A percentile compares a stretch with the other conserved stretches of the same genome.
Conservation (phyloP, 2,888 invertebrate species). For the Dorcus hopei region DNA sequence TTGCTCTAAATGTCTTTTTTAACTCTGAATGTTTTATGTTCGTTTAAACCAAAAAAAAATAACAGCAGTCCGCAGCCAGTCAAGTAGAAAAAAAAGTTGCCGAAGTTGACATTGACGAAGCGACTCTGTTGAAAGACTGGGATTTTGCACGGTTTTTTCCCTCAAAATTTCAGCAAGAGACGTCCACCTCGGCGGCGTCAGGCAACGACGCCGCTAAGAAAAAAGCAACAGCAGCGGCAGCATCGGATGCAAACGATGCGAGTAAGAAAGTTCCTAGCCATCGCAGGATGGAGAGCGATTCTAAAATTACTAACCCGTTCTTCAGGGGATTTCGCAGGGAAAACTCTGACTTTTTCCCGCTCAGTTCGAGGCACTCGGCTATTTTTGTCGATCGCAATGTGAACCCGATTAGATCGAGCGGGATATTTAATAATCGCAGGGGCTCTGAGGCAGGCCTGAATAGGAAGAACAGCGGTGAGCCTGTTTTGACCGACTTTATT, state of each 20-base stretch:
- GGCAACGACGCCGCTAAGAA: neutral
- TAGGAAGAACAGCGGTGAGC: constrained; percentile 62
- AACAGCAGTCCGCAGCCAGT: constrained; percentile 50
- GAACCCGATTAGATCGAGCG: constrained; percentile 62
- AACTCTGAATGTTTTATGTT: constrained; percentile 44
- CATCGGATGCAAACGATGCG: neutral
- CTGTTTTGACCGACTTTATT: constrained; percentile 68
- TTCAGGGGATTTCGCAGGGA: constrained; percentile 78
- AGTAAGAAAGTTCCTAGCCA: constrained; percentile 46
- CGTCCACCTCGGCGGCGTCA: constrained; percentile 17
- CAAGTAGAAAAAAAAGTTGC: constrained; percentile 36
- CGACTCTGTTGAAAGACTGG: constrained; percentile 80
- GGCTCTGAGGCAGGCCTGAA: constrained; percentile 53
- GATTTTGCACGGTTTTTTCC: constrained; percentile 84
- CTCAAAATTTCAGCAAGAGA: constrained; percentile 43
- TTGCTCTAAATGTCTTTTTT: constrained; percentile 22
- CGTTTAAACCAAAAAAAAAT: neutral
- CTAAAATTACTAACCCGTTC: constrained; percentile 67
- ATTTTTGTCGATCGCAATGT: constrained; percentile 55
- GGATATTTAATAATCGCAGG: constrained; percentile 66
- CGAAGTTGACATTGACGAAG: constrained; percentile 69
- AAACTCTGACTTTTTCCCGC: constrained; percentile 79
- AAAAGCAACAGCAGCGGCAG: neutral
- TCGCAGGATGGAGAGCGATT: constrained; percentile 72
- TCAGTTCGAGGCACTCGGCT: constrained; percentile 75